Base-by-base conservation (phyloP, 2,888 invertebrate species). In the Marasmarcha lunaedactyla region DNA sequence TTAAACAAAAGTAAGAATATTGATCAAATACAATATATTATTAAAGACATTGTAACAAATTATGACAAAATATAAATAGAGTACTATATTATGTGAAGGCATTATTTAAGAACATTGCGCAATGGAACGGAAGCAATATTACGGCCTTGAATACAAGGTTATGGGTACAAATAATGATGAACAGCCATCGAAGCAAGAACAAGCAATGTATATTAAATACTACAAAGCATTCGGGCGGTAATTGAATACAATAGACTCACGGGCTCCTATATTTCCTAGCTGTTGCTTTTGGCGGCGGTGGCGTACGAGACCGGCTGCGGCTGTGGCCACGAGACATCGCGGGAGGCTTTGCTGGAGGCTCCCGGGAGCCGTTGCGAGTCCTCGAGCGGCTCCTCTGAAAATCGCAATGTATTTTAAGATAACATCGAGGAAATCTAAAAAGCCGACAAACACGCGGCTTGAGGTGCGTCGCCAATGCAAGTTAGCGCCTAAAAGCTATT, bases 351-450 rank as follows among this genome's bases (percentile, higher is more conserved):
- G 71, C 67, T 40, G 63, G 70, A 40, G 70, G 72, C 59, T 83
- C 83, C 43, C 83, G 68, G 25, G 84, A 84, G 37, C 84, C 84
- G 69, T 84, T 84, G 43, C 84, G 76, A 43, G 81, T 77, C 52
- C 78, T 71, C 47, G 84, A 84, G 41, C 77, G 78, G 64, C 84
- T 84, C 52, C 84, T 78, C 84, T 84, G 74, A 59, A 78, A 78
- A 49, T 51, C 56, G 54, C 53, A 63, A 63, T 43, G 42, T 56
- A 65, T 54, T 47, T 57, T 54, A 51, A 63, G 54, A 51, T 42
- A 52, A 51, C 48, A 49, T 46, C 42, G 41, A 40, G 25, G 43
- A 49, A 48, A 46, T 43, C 42, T 48, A 61, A 65, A 67, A 71
- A 64, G 63, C 20, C 20, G 20, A 20, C 20, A 65, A 71, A 66